These are phyloP conservation scores for Tringa solitaria DNA, from an alignment of 2,113 vertebrate genomes.

Conservation along the genomic window DNA sequence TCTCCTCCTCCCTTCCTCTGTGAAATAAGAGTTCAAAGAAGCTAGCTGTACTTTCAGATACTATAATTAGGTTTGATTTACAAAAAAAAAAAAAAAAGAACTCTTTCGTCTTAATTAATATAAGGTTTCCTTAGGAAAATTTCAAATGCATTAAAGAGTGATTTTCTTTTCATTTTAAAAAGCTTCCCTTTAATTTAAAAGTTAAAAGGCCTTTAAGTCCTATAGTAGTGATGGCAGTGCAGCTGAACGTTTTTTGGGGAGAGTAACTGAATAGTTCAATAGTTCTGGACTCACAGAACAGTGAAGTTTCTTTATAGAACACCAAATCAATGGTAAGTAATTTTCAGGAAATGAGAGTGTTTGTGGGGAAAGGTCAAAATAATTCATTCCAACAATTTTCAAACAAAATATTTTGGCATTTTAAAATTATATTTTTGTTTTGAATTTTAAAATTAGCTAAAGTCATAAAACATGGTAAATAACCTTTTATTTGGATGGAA, in stretches of 20 bases:
- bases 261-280: neutral
- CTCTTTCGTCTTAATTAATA: slow-evolving; percentile 24
- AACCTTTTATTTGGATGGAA: neutral
- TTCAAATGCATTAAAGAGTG: neutral
- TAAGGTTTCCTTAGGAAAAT: slow-evolving; percentile 14
- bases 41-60: neutral
- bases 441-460: neutral
- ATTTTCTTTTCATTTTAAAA: slow-evolving; percentile 20
- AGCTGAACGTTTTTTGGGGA: neutral
- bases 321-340: neutral
- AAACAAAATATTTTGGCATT: neutral
- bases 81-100: neutral
- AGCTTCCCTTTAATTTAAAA: slow-evolving; percentile 2
- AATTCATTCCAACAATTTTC: neutral
- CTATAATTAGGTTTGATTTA: slow-evolving; percentile 39
- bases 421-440: neutral
- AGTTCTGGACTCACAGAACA: neutral
- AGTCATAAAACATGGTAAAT: neutral
- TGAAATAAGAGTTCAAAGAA: slow-evolving; percentile 14
- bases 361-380: neutral
- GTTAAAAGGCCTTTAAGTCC: slow-evolving; percentile 29
- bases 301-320: neutral
- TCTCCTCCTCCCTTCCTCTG: neutral
- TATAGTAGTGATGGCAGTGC: neutral
- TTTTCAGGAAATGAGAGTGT: neutral